Evolutionary conservation across 2,113 vertebrate genomes (phyloP).

Genomic region (Nesoenas mayeri): DNA sequence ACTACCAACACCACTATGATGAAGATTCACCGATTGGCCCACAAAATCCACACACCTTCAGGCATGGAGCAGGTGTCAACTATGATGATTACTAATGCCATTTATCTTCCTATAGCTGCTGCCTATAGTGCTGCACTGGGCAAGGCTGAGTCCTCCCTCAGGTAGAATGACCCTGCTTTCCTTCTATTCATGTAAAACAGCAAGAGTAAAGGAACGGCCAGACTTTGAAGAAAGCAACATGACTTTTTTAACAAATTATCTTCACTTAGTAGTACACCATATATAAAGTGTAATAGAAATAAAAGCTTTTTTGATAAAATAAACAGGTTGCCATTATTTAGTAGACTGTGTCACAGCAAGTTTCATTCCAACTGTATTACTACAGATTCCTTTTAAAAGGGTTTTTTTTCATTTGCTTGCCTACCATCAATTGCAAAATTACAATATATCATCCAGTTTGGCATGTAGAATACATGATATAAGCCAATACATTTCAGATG

Average conservation of each 20-base stretch:
- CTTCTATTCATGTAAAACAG: background rate
- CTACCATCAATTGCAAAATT: background rate
- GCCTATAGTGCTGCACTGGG: background rate
- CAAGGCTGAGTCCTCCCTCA: background rate
- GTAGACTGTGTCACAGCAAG: background rate
- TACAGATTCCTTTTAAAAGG: background rate
- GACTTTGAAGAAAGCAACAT: background rate
- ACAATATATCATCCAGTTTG: background rate
- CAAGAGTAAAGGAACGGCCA: background rate
- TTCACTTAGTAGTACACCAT: conserved; percentile 14
- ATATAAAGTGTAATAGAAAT: conserved; percentile 48
- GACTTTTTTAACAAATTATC: background rate
- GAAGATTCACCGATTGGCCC: conserved; percentile 87
- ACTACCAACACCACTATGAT: conserved; percentile 90
- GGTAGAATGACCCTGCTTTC: background rate
- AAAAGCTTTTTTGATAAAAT: conserved; percentile 57
- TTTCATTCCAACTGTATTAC: background rate
- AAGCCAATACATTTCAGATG: background rate
- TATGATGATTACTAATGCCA: conserved; percentile 87
- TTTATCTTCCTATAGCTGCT: fast-evolving
- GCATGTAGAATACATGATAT: background rate
- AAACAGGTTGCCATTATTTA: background rate
- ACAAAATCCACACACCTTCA: conserved; percentile 71
- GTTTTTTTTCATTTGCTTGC: background rate
- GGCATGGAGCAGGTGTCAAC: conserved; percentile 89